These are phyloP conservation scores for Ephydatia muelleri DNA, from an alignment of 37 sponge, comb jelly and placozoan genomes.

Conservation along the genomic window DNA sequence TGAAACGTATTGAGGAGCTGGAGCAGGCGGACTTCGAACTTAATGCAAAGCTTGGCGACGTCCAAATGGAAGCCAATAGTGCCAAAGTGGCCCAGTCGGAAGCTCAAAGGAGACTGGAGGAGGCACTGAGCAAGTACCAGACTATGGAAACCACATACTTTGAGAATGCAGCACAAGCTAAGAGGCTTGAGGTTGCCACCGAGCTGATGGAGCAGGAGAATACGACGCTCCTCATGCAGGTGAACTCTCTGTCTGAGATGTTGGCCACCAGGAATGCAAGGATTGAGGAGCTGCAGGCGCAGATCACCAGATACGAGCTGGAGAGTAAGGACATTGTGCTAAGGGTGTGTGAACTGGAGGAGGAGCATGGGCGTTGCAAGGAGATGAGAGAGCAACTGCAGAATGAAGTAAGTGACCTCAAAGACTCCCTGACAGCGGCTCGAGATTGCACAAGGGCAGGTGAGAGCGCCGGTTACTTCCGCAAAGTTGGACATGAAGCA, in stretches of 20 bases:
- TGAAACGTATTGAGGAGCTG: conserved; percentile 26
- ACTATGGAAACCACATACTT: conserved; percentile 7
- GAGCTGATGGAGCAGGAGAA: conserved; percentile 46
- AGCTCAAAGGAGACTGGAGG: conserved; percentile 16
- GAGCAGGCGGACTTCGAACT: conserved; percentile 48
- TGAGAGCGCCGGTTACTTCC: background rate
- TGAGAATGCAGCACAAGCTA: conserved; percentile 33
- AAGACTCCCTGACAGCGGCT: background rate
- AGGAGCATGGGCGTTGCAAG: conserved; percentile 28
- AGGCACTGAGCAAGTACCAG: conserved; percentile 17
- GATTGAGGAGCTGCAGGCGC: conserved; percentile 37
- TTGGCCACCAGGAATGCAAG: conserved; percentile 43
- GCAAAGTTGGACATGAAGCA: conserved; percentile 20
- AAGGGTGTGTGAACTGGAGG: conserved; percentile 43
- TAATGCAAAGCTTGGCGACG: conserved; percentile 15
- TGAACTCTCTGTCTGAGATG: conserved; percentile 54
- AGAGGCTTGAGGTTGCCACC: conserved; percentile 11
- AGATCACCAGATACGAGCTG: conserved; percentile 23
- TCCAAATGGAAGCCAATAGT: background rate
- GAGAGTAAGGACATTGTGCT: conserved; percentile 33
- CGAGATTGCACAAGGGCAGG: background rate
- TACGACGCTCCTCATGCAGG: conserved; percentile 39
- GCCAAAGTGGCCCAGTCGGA: background rate
- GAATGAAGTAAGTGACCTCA: conserved; percentile 17
- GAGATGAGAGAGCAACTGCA: background rate